A percentile compares a stretch with the other conserved stretches of the same genome.
phyloP scores from a whole-genome alignment of 1,140 invertebrate genomes.

The Trichonephila inaurata region DNA sequence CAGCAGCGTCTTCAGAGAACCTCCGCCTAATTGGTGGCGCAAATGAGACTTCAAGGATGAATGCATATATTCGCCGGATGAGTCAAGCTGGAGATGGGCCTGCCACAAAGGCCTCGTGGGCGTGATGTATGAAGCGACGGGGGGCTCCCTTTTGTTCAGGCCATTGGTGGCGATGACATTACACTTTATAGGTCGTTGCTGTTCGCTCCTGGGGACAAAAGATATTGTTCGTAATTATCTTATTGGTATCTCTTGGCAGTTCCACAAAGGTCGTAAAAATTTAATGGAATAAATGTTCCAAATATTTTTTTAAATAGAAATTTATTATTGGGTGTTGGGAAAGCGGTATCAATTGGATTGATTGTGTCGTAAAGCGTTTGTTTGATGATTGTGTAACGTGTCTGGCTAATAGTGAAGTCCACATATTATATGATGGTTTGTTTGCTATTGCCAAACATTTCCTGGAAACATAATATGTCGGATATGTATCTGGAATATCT shows the following conservation, averaged over 20 bases:
- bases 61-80: not conserved
- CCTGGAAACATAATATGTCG: too few species aligned
- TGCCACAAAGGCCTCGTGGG: not conserved
- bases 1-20: not conserved
- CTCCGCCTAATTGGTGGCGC: constrained; percentile 16
- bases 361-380: not conserved
- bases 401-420: too few species aligned
- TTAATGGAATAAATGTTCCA: not conserved
- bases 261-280: not conserved
- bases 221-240: not conserved
- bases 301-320: constrained; percentile 13
- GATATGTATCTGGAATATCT: too few species aligned
- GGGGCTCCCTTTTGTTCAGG: not conserved
- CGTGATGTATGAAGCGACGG: not conserved
- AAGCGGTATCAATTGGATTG: not conserved
- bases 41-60: constrained; percentile 2
- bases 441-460: too few species aligned
- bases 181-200: too few species aligned
- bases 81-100: too few species aligned
- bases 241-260: not conserved
- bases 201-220: not conserved
- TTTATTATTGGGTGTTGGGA: not conserved
- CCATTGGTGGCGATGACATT: not conserved
- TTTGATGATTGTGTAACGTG: not conserved
- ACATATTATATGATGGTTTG: too few species aligned